phyloP scores from a whole-genome alignment of 2,113 vertebrate species.

The Toxotes chatareus region DNA sequence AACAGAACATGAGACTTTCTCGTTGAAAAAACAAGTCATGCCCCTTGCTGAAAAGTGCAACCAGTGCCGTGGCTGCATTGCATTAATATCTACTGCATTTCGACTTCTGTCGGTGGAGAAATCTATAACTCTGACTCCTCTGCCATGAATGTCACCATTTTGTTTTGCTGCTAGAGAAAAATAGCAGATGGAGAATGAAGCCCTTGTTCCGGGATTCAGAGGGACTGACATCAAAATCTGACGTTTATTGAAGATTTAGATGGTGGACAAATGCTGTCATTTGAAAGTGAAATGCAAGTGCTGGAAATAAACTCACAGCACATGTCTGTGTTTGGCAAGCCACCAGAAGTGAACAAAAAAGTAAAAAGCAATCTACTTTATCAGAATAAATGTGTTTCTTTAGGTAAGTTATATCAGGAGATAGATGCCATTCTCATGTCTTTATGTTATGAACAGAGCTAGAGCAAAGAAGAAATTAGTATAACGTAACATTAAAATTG shows the following conservation, averaged over 20 bases:
- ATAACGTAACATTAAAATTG: too few species aligned
- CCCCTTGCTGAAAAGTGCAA: not conserved
- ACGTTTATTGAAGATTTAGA: not conserved
- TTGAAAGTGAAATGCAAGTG: not conserved
- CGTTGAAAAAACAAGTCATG: not conserved
- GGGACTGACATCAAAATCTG: not conserved
- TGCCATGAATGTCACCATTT: not conserved
- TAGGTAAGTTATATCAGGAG: too few species aligned
- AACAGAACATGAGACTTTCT: conserved; percentile 1
- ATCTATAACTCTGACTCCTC: not conserved
- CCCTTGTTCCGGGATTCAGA: not conserved
- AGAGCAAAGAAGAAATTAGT: too few species aligned
- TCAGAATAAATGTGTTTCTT: not conserved
- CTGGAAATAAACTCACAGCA: not conserved
- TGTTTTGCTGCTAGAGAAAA: not conserved
- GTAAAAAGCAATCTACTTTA: not conserved
- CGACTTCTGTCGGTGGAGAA: not conserved
- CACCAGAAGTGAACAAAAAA: not conserved
- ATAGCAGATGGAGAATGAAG: not conserved
- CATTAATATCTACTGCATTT: conserved; percentile 5
- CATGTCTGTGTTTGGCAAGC: not conserved
- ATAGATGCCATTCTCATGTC: too few species aligned
- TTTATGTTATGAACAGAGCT: too few species aligned
- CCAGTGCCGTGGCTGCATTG: not conserved
- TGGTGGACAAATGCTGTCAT: not conserved